A percentile compares a stretch with the other conserved stretches of the same genome.
Conservation (phyloP, 2,113 vertebrate species). For the Shinisaurus crocodilurus region DNA sequence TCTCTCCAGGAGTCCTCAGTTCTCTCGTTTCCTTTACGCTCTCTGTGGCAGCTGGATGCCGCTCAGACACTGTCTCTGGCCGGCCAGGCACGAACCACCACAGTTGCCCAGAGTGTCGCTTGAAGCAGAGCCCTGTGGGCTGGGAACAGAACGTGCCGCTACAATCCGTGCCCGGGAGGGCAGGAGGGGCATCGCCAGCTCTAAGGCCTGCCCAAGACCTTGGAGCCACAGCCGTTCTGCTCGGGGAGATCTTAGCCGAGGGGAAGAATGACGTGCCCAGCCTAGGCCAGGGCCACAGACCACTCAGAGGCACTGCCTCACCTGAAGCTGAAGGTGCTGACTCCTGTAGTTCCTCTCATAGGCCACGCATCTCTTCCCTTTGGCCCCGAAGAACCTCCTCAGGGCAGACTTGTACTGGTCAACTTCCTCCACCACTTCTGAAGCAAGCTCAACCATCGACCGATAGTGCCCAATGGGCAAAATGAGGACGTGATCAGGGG, state of each 20-base stretch:
- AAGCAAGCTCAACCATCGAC: conserved; percentile 90
- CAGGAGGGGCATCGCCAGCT: no score
- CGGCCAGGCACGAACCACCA: conserved; percentile 77
- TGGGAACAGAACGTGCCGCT: no score
- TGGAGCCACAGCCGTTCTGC: background rate
- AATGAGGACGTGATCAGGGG: conserved; percentile 89
- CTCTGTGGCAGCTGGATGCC: conserved; percentile 80
- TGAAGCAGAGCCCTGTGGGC: no score
- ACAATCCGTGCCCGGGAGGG: no score
- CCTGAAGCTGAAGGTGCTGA: conserved; percentile 97
- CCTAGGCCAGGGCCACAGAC: background rate
- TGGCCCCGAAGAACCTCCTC: conserved; percentile 87
- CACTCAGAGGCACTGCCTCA: no score
- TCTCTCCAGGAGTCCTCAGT: conserved; percentile 39
- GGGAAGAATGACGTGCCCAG: background rate
- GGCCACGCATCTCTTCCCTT: conserved; percentile 84
- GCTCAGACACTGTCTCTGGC: conserved; percentile 75
- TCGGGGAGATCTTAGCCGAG: background rate
- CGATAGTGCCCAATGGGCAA: conserved; percentile 95
- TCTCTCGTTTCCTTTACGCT: conserved; percentile 67
- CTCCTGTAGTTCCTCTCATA: conserved; percentile 98
- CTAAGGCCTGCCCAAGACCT: no score
- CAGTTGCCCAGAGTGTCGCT: background rate
- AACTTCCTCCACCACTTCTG: conserved; percentile 91
- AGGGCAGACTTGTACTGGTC: conserved; percentile 89